These are phyloP conservation scores for Alcedo atthis DNA, from an alignment of 2,797 vertebrate genomes.

Conservation along the genomic window DNA sequence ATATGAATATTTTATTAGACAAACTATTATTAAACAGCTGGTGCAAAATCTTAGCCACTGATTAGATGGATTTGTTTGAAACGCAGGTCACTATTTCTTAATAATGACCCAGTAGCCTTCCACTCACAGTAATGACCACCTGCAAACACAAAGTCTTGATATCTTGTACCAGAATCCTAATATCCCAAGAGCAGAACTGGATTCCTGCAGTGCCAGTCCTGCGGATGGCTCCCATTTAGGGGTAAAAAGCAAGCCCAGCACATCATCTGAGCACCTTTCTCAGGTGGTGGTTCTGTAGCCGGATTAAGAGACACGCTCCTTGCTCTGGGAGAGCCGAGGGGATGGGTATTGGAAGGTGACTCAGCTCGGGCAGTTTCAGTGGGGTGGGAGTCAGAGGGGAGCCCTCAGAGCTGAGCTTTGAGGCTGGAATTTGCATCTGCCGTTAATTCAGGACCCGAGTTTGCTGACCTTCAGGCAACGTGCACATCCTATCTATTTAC, in stretches of 20 bases:
- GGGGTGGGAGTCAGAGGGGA: neutral
- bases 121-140: neutral
- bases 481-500: conserved; percentile 19
- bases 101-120: neutral
- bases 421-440: conserved; percentile 53
- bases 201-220: neutral
- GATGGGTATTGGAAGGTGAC: neutral
- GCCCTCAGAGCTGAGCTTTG: conserved; percentile 6
- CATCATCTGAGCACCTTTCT: neutral
- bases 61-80: conserved; percentile 32
- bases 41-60: conserved; percentile 28
- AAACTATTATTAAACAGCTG: conserved; percentile 73
- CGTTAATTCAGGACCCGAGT: conserved; percentile 4
- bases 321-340: neutral
- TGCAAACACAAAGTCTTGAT: neutral
- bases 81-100: conserved; percentile 56
- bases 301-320: neutral
- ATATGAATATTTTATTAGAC: conserved; percentile 80
- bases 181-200: neutral
- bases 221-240: neutral
- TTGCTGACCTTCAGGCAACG: conserved; percentile 41
- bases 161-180: neutral
- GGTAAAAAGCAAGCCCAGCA: neutral
- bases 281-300: neutral
- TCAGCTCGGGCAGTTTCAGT: neutral